phyloP scores from a whole-genome alignment of 2,888 invertebrate species.

The Neoascia interrupta region DNA sequence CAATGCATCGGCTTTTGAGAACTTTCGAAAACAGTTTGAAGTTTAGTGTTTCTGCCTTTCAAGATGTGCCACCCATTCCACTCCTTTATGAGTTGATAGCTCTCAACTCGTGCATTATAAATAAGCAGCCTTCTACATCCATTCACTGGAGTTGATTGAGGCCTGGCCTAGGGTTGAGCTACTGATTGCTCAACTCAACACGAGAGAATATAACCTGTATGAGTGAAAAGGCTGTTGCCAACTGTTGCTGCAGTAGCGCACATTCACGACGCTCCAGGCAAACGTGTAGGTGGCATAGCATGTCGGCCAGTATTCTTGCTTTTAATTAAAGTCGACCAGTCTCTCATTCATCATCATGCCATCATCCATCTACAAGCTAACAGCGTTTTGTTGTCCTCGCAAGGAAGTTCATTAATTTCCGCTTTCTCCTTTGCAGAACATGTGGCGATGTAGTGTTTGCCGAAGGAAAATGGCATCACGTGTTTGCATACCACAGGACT shows the following conservation, averaged over 20 bases:
- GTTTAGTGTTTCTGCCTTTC: too few relatives aligned
- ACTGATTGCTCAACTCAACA: constrained; percentile 49
- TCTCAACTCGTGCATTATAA: constrained; percentile 35
- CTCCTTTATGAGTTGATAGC: too few relatives aligned
- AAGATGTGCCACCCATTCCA: constrained; percentile 7
- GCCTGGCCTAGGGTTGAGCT: constrained; percentile 41
- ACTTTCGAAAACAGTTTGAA: constrained; percentile 36
- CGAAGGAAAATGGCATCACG: constrained; percentile 90
- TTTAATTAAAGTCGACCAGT: constrained; percentile 13
- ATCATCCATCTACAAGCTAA: too few relatives aligned
- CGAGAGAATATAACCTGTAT: not conserved
- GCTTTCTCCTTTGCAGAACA: constrained; percentile 81
- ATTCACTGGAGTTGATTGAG: constrained; percentile 33
- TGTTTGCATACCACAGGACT: constrained; percentile 88
- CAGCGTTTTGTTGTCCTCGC: not conserved
- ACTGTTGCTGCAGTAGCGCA: constrained; percentile 47
- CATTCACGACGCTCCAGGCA: too few relatives aligned
- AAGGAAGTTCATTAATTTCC: constrained; percentile 34
- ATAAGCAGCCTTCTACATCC: not conserved
- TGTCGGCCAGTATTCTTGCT: not conserved
- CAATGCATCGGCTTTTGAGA: not conserved
- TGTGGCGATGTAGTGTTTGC: constrained; percentile 95
- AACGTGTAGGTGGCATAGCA: too few relatives aligned
- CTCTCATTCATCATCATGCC: too few relatives aligned
- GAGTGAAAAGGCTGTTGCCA: not conserved